Evolutionary conservation across 2,113 vertebrate species (phyloP).

Genomic region (Hydrochoerus hydrochaeris): DNA sequence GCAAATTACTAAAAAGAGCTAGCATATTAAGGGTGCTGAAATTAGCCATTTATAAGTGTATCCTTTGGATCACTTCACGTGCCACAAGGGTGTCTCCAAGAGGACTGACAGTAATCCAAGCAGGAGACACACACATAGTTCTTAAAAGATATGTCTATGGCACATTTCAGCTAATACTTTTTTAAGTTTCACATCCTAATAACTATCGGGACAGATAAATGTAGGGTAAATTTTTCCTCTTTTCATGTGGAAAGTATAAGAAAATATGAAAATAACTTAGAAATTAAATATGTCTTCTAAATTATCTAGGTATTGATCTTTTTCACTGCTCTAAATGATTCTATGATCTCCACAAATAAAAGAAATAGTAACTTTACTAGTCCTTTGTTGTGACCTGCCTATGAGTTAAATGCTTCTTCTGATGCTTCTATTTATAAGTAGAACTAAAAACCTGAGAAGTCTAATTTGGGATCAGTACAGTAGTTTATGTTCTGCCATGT

Average conservation of each 20-base stretch:
- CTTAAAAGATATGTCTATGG: neutral
- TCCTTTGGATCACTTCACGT: neutral
- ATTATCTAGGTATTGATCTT: constrained; percentile 3
- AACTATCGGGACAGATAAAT: constrained; percentile 3
- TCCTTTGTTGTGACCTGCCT: constrained; percentile 15
- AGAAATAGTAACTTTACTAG: constrained; percentile 20
- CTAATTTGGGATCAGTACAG: constrained; percentile 69
- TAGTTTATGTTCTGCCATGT: constrained; percentile 46
- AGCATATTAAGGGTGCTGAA: neutral
- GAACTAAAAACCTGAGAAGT: constrained; percentile 52
- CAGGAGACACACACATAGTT: neutral
- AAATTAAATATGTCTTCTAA: constrained; percentile 52
- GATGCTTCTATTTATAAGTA: constrained; percentile 69
- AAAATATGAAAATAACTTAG: constrained; percentile 7
- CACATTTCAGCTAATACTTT: constrained; percentile 8
- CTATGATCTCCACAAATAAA: constrained; percentile 3
- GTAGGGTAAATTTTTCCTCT: neutral
- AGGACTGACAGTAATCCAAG: neutral
- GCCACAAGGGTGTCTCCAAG: constrained; percentile 26
- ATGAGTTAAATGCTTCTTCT: constrained; percentile 57
- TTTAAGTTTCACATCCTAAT: constrained; percentile 20
- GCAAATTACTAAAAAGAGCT: constrained; percentile 22
- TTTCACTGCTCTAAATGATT: constrained; percentile 34
- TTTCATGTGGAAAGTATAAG: constrained; percentile 25
- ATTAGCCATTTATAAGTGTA: neutral